phyloP scores from a whole-genome alignment of 35 echinoderm and acorn worm species.

The Apostichopus parvimensis region DNA sequence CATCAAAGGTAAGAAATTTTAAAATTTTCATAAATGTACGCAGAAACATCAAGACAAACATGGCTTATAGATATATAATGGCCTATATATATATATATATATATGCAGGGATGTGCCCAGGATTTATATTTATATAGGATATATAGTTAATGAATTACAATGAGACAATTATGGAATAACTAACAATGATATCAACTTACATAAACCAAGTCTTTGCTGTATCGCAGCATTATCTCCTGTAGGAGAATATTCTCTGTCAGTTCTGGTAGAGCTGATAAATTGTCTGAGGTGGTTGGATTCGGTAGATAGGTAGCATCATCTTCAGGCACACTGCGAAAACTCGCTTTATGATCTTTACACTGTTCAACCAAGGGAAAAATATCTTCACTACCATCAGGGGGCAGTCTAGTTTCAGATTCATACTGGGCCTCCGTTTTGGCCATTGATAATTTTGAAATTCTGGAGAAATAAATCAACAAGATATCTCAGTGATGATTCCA shows the following conservation, averaged over 20 bases:
- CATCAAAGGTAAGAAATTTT: no score
- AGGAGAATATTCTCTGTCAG: conserved; percentile 84
- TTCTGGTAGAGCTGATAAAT: conserved; percentile 71
- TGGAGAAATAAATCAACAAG: background rate
- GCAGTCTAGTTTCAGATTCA: conserved; percentile 81
- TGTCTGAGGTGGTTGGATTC: conserved; percentile 63
- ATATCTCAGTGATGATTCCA: no score
- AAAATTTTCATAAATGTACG: no score
- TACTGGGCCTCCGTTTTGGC: conserved; percentile 84
- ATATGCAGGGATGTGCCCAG: no score
- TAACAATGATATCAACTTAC: conserved; percentile 61
- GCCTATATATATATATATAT: no score
- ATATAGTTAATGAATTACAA: no score
- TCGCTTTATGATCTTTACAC: background rate
- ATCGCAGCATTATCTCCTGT: conserved; percentile 91
- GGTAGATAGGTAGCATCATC: conserved; percentile 63
- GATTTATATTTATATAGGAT: no score
- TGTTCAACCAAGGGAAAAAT: background rate
- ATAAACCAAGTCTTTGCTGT: conserved; percentile 91
- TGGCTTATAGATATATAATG: no score
- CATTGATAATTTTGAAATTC: conserved; percentile 31
- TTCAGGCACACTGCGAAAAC: background rate
- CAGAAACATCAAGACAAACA: no score
- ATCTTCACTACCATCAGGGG: conserved; percentile 62
- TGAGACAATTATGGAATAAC: no score